Base-by-base conservation (phyloP, 2,113 vertebrate genomes). In the Lasiurus borealis region DNA sequence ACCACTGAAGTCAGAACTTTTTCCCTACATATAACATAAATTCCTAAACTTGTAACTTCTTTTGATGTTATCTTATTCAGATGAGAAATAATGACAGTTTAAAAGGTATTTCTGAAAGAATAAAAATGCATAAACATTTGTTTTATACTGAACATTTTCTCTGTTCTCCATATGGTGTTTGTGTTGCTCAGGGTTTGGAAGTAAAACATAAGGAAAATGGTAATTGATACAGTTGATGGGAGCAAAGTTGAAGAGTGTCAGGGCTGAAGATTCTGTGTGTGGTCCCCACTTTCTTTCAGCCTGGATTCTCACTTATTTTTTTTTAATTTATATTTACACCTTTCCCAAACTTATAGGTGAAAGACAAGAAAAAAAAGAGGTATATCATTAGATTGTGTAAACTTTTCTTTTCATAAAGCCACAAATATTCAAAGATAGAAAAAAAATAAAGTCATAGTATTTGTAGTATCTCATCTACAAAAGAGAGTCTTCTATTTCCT, bases 31-130 rank as follows among this genome's bases (percentile, higher is more conserved):
- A 27, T 76, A 93, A 40, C 34, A 72, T 54, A 80, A 91, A 93
- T 86, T 88, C 12, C 44, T 85, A 88, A 96, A 46, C n/a, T 81
- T 91, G 16, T 23, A 18, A 75, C 96, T 87, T 27, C 6, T 80
- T 71, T 94, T 91, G 72, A 10, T 34, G 1, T 76, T 90, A 25
- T 94, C 13, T 80, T 71, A 13, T 87, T 85, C 34, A 46, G 57
- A 77, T 86, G 57, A 96, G 54, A 94, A 80, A 59, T 78, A 15
- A 46, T 44, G 31, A 83, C 19, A 73, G 11, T 75, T 85, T 75
- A 83, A 85, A 29, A 64, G n/a, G n/a, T 44, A 73, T 85, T 90
- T 88, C 92, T 59, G 62, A 94, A 62, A 62, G 18, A 78, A 77
- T 82, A 78, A 81, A 66, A 92, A 86, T 86, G 9, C 16, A 62